A percentile compares a stretch with the other conserved stretches of the same genome.
Evolutionary conservation across 2,797 vertebrate species (phyloP).

Genomic region (Helostoma temminkii): DNA sequence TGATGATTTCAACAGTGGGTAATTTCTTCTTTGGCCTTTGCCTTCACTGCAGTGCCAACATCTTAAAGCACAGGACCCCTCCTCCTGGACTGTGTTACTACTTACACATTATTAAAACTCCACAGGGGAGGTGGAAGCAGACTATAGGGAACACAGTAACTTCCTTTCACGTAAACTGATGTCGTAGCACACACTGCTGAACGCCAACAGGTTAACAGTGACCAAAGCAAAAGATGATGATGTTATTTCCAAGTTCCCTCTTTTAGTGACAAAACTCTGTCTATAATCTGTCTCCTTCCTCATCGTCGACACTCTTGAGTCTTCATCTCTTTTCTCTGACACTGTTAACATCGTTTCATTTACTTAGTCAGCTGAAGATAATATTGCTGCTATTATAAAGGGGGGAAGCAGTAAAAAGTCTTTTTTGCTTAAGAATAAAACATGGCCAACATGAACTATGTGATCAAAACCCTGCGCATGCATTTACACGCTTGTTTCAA

Average conservation of each 20-base stretch:
- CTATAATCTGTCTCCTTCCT: conserved; percentile 19
- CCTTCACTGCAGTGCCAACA: conserved; percentile 29
- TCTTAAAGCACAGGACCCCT: too few relatives aligned
- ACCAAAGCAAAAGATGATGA: conserved; percentile 65
- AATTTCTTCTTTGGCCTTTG: conserved; percentile 27
- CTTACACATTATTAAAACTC: conserved; percentile 42
- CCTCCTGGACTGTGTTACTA: conserved; percentile 17
- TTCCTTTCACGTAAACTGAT: neutral
- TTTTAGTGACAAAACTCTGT: conserved; percentile 33
- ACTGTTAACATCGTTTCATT: neutral
- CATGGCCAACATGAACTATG: too few relatives aligned
- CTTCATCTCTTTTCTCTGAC: neutral
- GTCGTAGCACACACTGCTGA: neutral
- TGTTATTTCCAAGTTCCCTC: conserved; percentile 60
- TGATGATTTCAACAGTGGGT: conserved; percentile 6
- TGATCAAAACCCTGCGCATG: too few relatives aligned
- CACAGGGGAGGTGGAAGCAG: conserved; percentile 22
- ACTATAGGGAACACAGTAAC: neutral
- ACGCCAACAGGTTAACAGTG: conserved; percentile 2
- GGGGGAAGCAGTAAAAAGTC: too few relatives aligned
- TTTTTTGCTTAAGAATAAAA: too few relatives aligned
- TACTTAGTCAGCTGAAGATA: too few relatives aligned
- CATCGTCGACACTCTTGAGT: neutral
- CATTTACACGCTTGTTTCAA: neutral
- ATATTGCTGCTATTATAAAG: too few relatives aligned